Conservation (phyloP, 1,140 invertebrate genomes). For the Papilio dardanus region DNA sequence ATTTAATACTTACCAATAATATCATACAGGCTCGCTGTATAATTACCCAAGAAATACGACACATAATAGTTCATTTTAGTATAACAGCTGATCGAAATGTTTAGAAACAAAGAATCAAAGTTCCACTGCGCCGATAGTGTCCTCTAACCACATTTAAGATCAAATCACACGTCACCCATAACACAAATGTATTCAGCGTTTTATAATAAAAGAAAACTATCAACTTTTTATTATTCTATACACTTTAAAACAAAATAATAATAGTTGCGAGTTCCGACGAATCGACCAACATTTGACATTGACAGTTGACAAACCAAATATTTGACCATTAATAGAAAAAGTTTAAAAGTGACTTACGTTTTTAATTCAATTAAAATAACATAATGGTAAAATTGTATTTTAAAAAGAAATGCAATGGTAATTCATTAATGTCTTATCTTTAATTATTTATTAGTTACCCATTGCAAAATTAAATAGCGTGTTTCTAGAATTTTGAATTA, state of each 20-base stretch:
- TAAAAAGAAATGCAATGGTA: no score
- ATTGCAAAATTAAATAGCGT: not conserved
- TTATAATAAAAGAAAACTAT: not conserved
- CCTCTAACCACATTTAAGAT: not conserved
- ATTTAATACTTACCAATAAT: constrained; percentile 67
- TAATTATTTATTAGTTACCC: not conserved
- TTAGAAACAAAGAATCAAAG: constrained; percentile 20
- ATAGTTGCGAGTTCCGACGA: not conserved
- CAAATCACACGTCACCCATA: not conserved
- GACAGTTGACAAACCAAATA: constrained; percentile 1
- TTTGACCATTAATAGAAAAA: not conserved
- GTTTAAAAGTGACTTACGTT: no score
- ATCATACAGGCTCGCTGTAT: constrained; percentile 66
- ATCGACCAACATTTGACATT: constrained; percentile 1
- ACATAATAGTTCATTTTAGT: constrained; percentile 61
- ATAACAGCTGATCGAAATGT: constrained; percentile 45
- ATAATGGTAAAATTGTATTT: no score
- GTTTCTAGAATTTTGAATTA: not conserved
- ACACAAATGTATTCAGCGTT: not conserved
- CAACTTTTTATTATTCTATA: not conserved
- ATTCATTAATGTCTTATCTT: no score
- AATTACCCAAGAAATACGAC: constrained; percentile 65
- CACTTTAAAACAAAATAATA: not conserved
- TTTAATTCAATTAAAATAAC: no score
- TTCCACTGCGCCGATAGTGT: not conserved